Percentiles rank a stretch among this genome's conserved stretches.
Evolutionary conservation across 2,888 invertebrate species (phyloP).

Genomic region (Eupithecia insigniata): DNA sequence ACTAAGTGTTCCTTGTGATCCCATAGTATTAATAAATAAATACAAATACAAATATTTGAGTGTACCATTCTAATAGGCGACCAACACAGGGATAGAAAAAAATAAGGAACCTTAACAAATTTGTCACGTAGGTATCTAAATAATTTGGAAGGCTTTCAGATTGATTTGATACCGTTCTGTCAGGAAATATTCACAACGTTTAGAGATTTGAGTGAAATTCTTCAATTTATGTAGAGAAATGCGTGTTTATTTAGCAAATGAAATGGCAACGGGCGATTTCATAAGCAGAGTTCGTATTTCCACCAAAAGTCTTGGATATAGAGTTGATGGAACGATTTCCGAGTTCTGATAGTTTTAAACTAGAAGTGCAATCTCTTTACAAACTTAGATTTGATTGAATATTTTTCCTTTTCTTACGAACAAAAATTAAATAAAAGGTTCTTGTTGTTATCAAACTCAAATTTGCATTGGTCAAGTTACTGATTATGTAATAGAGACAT

Average conservation of each 20-base stretch:
- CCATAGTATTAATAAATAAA: no score
- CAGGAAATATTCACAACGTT: background rate
- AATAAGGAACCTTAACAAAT: background rate
- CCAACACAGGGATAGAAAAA: no score
- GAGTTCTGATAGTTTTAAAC: background rate
- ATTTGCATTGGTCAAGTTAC: no score
- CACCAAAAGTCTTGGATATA: conserved; percentile 17
- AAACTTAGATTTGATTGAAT: background rate
- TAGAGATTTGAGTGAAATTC: background rate
- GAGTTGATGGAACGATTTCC: conserved; percentile 6
- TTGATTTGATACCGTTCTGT: background rate
- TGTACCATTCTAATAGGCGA: no score
- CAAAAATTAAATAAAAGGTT: background rate
- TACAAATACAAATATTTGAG: no score
- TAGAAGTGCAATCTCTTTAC: background rate
- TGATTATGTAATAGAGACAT: no score
- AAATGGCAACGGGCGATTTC: conserved; percentile 9
- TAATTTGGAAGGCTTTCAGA: background rate
- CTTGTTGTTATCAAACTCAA: no score
- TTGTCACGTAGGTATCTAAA: background rate
- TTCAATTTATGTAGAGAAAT: conserved; percentile 3
- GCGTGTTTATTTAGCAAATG: conserved; percentile 10
- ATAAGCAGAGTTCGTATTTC: conserved; percentile 13
- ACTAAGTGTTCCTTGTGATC: no score
- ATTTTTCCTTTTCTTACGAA: background rate